phyloP scores from a whole-genome alignment of 2,113 vertebrate species.

The Pseudopodoces humilis region DNA sequence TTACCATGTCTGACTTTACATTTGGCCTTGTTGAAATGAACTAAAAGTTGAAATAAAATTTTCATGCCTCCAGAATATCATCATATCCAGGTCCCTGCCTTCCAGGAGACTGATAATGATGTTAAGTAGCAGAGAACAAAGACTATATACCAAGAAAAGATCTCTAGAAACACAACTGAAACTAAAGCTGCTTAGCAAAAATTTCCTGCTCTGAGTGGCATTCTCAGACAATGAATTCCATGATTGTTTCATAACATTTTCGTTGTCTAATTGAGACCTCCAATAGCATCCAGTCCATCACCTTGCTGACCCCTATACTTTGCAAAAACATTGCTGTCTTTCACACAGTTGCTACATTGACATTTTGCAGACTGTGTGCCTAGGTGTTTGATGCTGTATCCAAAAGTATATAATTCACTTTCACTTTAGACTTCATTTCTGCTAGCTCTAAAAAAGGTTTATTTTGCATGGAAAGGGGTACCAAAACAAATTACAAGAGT shows the following conservation, averaged over 20 bases:
- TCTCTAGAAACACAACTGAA: background rate
- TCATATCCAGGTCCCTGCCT: background rate
- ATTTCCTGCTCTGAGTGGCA: background rate
- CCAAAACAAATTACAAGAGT: background rate
- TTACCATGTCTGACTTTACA: conserved; percentile 1
- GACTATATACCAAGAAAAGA: background rate
- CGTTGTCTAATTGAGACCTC: background rate
- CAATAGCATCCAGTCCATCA: background rate
- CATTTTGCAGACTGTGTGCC: background rate
- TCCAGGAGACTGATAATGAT: conserved; percentile 28
- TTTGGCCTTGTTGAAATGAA: conserved; percentile 23
- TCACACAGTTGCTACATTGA: background rate
- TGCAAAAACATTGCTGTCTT: background rate
- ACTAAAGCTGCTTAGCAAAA: background rate
- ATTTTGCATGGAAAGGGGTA: background rate
- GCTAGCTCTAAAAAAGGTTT: background rate
- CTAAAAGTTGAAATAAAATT: conserved; percentile 14
- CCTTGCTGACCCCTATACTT: background rate
- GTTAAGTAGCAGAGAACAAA: background rate
- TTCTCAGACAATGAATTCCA: background rate
- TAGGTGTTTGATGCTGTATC: background rate
- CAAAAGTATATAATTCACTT: background rate
- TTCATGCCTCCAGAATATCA: background rate
- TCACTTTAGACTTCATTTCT: background rate
- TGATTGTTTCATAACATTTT: background rate